Base-by-base conservation (phyloP, 2,888 invertebrate species). In the Apodemia hepburni region DNA sequence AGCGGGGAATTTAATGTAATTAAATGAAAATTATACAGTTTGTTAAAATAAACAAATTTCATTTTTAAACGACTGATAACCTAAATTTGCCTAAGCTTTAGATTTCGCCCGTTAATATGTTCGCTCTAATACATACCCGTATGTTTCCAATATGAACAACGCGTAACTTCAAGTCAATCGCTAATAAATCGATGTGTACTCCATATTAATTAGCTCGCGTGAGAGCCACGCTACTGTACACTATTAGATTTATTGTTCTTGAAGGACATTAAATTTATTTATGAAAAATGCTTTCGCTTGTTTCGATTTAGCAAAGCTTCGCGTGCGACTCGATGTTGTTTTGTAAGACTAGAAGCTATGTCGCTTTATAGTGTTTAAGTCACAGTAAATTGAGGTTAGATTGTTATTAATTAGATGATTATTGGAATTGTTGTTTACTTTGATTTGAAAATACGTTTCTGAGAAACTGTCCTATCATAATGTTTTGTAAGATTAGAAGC, bases 191-290 rank as follows among this genome's bases (percentile, higher is more conserved):
- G 80, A 80, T 71, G 74, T 74, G 75, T 81, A 83, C 84, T 84
- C 85, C 84, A 85, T 86, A 86, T 86, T 86, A 86, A 86, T 86
- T 85, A 84, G 84, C 75, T 86, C 69, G 86, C 86, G 86, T 86
- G 86, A 77, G 78, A 73, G 74, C 74, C 69, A 68, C 70, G 85
- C 86, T 86, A 85, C 86, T 77, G 86, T 82, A 78, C 74, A 73
- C 69, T 71, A 76, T 77, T 74, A 76, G 79, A 84, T 83, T 83
- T 84, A 84, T 82, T 76, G 71, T 75, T 73, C 73, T 72, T 72
- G 69, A 71, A 74, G 75, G 72, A 80, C 77, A 82, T 82, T 82
- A 79, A 83, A 81, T 82, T 77, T 76, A 78, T 80, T 78, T 83
- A 83, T 83, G 80, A 83, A 83, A 84, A 84, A 83, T 82, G 75